phyloP scores from a whole-genome alignment of 2,113 vertebrate genomes.

The Ageneiosus marmoratus region DNA sequence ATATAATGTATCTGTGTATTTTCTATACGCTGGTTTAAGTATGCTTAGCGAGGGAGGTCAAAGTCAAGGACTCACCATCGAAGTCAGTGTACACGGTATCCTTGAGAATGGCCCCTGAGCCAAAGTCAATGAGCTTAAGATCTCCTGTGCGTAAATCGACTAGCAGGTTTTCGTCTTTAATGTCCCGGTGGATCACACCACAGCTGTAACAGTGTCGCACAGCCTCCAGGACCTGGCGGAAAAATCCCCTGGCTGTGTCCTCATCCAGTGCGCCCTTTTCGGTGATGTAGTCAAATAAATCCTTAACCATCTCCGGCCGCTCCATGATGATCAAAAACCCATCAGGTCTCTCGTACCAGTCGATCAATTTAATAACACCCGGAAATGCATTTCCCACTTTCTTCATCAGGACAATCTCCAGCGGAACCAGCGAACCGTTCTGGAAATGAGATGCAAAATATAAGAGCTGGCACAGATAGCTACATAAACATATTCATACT shows the following conservation, averaged over 20 bases:
- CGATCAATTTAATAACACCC: slow-evolving; percentile 91
- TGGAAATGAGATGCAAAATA: slow-evolving; percentile 52
- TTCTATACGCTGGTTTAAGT: background rate
- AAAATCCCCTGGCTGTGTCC: slow-evolving; percentile 87
- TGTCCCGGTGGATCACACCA: slow-evolving; percentile 93
- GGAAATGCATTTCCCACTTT: slow-evolving; percentile 91
- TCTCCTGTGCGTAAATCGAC: slow-evolving; percentile 91
- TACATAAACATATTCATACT: too few relatives aligned
- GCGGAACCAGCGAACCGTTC: slow-evolving; percentile 86
- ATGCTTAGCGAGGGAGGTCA: background rate
- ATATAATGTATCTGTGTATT: too few relatives aligned
- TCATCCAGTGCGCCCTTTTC: slow-evolving; percentile 95
- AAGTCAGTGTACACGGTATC: slow-evolving; percentile 98
- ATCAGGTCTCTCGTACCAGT: slow-evolving; percentile 95
- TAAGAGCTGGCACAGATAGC: background rate
- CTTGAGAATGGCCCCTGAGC: slow-evolving; percentile 94
- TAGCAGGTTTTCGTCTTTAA: slow-evolving; percentile 97
- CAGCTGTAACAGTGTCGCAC: slow-evolving; percentile 95
- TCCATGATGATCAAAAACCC: slow-evolving; percentile 95
- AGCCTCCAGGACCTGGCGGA: slow-evolving; percentile 92
- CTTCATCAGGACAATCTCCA: slow-evolving; percentile 92
- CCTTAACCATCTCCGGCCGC: slow-evolving; percentile 90
- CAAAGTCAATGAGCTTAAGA: slow-evolving; percentile 97
- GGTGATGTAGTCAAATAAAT: slow-evolving; percentile 97
- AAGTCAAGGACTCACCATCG: slow-evolving; percentile 80